Evolutionary conservation across 64 coral and sea anemone genomes (phyloP), one percentile per base, ranked within the genome.

Genomic region (Montipora capricornis): DNA sequence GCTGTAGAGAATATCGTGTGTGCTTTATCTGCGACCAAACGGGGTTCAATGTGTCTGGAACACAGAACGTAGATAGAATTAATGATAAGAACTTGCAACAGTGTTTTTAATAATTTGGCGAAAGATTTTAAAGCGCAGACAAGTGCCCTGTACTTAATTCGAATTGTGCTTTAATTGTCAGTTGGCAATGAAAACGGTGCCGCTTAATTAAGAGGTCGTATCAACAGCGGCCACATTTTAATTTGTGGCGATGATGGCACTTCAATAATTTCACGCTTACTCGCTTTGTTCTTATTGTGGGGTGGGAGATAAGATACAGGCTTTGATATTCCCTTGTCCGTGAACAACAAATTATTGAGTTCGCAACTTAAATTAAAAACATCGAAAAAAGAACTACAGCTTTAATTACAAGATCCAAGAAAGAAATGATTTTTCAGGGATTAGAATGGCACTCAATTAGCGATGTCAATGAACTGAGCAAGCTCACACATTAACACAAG

Each of bases 161-260:
- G 66, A 86, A 86, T 86, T 86, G 82, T 86, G 82, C 82, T 49
- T 68, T 51, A 62, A 71, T 86, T 86, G 67, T 86, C 71, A 37
- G 46, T n/a, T 9, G 64, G 71, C 64, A 86, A 86, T 68, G 66
- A 86, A 86, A 64, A 64, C 58, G 55, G 37, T 37, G 37, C 37
- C 37, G 37, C 37, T 20, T 16, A 82, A 44, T 66, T 12, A 66
- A 49, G 64, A 24, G 17, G 11, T 86, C 9, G 45, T 86, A 71
- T 86, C 70, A 84, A 86, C 82, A 71, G 82, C 66, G 37, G 37
- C 37, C 37, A 37, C 82, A 70, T 51, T 86, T 73, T 71, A 71
- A 86, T 86, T 86, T 71, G 64, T 69, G 17, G 82, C 81, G 44
- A 71, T 64, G 61, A 68, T 84, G 66, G 62, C 46, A 73, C 66